Evolutionary conservation across 2,888 invertebrate species (phyloP).

Genomic region (Rhorus exstirpatorius): DNA sequence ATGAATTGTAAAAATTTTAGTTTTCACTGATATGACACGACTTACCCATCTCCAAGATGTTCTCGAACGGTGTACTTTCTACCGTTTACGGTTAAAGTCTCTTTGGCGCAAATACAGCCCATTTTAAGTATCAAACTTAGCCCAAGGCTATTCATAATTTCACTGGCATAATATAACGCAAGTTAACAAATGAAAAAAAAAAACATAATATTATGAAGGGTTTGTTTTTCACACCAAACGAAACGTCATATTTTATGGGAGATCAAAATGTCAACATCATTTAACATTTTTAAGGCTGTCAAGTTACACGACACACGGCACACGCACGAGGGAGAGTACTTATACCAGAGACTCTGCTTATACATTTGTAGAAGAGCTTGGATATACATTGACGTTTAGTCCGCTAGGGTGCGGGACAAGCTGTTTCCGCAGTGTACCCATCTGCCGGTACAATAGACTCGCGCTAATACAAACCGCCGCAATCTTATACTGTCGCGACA

Average conservation of each 20-base stretch:
- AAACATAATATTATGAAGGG: neutral
- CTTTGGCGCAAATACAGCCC: slow-evolving; percentile 92
- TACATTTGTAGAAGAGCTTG: too few species aligned
- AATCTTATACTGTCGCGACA: too few species aligned
- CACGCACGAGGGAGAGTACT: too few species aligned
- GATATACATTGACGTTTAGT: too few species aligned
- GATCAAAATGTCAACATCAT: slow-evolving; percentile 39
- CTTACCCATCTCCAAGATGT: slow-evolving; percentile 92
- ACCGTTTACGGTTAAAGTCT: slow-evolving; percentile 90
- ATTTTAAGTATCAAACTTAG: slow-evolving; percentile 90
- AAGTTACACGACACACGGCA: too few species aligned
- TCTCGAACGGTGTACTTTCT: slow-evolving; percentile 90
- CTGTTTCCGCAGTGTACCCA: too few species aligned
- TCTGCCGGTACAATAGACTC: too few species aligned
- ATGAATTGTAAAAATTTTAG: neutral
- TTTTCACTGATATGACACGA: slow-evolving; percentile 62
- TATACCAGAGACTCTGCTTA: too few species aligned
- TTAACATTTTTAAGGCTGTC: too few species aligned
- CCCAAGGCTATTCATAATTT: slow-evolving; percentile 90
- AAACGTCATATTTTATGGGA: slow-evolving; percentile 27
- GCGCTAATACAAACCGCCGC: too few species aligned
- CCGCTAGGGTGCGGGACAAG: too few species aligned
- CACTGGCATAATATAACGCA: slow-evolving; percentile 26
- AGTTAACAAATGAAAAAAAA: slow-evolving; percentile 23
- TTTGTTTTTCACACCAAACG: slow-evolving; percentile 18